Evolutionary conservation across 2,888 invertebrate genomes (phyloP).

Genomic region (Zygaena filipendulae): DNA sequence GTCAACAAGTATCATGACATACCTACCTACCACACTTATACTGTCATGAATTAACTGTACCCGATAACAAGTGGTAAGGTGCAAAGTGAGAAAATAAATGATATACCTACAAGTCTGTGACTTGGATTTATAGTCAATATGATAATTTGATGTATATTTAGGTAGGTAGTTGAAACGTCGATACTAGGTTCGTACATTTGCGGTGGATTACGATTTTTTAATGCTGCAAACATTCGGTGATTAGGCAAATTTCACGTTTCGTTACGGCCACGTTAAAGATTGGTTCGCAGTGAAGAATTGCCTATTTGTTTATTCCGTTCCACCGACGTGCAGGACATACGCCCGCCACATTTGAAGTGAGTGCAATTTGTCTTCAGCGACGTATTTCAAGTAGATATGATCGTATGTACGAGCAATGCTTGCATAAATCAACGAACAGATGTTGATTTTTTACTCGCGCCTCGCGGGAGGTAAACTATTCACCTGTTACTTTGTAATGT

Average conservation of each 20-base stretch:
- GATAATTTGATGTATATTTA: too few relatives aligned
- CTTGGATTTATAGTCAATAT: too few relatives aligned
- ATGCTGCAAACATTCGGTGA: conserved; percentile 26
- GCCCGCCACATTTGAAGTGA: conserved; percentile 53
- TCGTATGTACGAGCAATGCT: conserved; percentile 48
- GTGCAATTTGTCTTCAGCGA: conserved; percentile 59
- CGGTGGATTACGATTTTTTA: conserved; percentile 48
- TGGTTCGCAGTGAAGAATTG: conserved; percentile 42
- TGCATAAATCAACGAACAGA: conserved; percentile 52
- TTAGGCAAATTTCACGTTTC: conserved; percentile 43
- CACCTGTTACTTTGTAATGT: conserved; percentile 52
- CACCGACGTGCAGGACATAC: conserved; percentile 32
- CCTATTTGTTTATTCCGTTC: conserved; percentile 45
- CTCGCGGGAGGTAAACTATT: conserved; percentile 44
- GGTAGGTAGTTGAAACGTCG: too few relatives aligned
- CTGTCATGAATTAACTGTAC: too few relatives aligned
- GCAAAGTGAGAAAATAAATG: too few relatives aligned
- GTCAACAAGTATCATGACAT: too few relatives aligned
- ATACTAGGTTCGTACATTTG: too few relatives aligned
- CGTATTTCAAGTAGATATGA: conserved; percentile 60
- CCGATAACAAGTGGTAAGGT: too few relatives aligned
- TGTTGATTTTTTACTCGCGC: conserved; percentile 45
- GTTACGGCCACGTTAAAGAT: too few relatives aligned
- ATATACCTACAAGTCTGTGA: too few relatives aligned
- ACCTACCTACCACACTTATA: too few relatives aligned